Conservation (phyloP, 2,113 vertebrate species). For the Stigmatopora nigra region DNA sequence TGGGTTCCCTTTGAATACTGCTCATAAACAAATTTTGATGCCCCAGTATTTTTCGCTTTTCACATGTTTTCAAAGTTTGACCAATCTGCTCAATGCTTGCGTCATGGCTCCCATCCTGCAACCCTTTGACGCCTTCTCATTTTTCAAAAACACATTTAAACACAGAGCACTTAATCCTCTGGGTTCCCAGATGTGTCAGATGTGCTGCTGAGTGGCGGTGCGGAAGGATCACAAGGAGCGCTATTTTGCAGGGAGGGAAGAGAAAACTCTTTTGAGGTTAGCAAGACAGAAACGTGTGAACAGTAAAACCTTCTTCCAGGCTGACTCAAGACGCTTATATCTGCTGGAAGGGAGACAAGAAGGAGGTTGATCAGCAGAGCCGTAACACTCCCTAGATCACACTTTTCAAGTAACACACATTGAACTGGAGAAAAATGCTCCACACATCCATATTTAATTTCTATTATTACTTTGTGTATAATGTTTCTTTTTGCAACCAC, state of each 20-base stretch:
- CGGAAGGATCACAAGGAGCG: constrained; percentile 61
- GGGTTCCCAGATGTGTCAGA: constrained; percentile 50
- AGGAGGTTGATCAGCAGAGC: constrained; percentile 7
- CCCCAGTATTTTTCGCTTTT: constrained; percentile 3
- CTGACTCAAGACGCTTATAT: constrained; percentile 43
- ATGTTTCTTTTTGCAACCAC: background rate
- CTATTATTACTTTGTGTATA: constrained; percentile 7
- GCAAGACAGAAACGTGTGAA: constrained; percentile 47
- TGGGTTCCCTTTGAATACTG: background rate
- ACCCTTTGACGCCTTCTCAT: constrained; percentile 15
- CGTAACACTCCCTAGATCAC: constrained; percentile 2
- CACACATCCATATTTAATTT: background rate
- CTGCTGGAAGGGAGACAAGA: constrained; percentile 13
- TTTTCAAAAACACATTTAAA: constrained; percentile 43
- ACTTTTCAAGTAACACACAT: background rate
- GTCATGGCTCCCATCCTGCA: constrained; percentile 29
- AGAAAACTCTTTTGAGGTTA: constrained; percentile 53
- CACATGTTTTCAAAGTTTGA: constrained; percentile 33
- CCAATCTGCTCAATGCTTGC: constrained; percentile 30
- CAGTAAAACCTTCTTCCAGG: constrained; percentile 50
- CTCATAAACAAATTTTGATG: constrained; percentile 12
- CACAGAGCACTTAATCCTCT: constrained; percentile 41
- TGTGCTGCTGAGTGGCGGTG: constrained; percentile 44
- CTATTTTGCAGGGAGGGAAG: constrained; percentile 56
- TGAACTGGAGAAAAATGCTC: constrained; percentile 16